These are phyloP conservation scores for Macrophya alboannulata DNA, from an alignment of 2,888 invertebrate species.

Conservation along the genomic window DNA sequence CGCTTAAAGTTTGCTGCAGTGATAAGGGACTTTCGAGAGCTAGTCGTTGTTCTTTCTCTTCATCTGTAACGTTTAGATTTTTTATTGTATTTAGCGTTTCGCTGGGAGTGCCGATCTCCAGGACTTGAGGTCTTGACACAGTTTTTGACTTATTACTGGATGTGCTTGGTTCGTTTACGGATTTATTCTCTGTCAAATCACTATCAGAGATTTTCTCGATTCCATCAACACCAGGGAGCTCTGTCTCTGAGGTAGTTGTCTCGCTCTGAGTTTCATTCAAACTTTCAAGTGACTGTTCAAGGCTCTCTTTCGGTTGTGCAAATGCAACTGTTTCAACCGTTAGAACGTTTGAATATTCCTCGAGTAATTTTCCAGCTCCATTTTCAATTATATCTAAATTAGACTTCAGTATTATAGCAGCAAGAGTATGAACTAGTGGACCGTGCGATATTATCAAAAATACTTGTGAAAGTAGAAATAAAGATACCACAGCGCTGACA, in stretches of 20 bases:
- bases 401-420: conserved; percentile 94
- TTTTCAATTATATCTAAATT: conserved; percentile 87
- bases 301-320: conserved; percentile 87
- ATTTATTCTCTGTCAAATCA: conserved; percentile 29
- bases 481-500: conserved; percentile 91
- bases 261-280: conserved; percentile 67
- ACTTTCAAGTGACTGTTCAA: conserved; percentile 89
- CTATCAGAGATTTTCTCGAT: conserved; percentile 43
- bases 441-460: conserved; percentile 96
- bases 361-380: conserved; percentile 86
- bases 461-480: conserved; percentile 96
- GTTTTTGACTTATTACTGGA: conserved; percentile 57
- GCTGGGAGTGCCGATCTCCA: conserved; percentile 58
- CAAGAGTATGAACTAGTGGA: conserved; percentile 94
- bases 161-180: conserved; percentile 63
- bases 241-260: conserved; percentile 59
- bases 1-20: conserved; percentile 62
- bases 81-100: conserved; percentile 72
- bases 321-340: conserved; percentile 83
- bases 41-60: conserved; percentile 90
- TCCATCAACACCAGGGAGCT: conserved; percentile 29
- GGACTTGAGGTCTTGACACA: conserved; percentile 44
- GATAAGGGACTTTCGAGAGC: conserved; percentile 74
- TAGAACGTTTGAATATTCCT: conserved; percentile 82
- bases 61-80: conserved; percentile 93